phyloP scores from a whole-genome alignment of 2,113 vertebrate species.

The Coturnix japonica region DNA sequence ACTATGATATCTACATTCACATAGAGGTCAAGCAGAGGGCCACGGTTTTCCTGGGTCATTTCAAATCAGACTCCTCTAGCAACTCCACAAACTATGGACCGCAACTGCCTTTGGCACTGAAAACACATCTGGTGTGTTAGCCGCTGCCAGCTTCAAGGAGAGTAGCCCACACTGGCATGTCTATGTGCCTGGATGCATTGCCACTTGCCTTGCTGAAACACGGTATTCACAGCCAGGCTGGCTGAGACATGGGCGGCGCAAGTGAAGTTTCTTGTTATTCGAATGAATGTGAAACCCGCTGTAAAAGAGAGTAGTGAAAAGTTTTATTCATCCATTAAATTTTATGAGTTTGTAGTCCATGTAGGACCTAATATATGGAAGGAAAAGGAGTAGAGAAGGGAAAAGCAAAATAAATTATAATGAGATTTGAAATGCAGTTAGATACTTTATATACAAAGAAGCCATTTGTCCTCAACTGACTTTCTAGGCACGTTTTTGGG shows the following conservation, averaged over 20 bases:
- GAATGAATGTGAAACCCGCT: not conserved
- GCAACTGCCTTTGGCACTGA: not conserved
- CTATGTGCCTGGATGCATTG: not conserved
- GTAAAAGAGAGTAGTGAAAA: not conserved
- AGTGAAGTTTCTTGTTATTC: not conserved
- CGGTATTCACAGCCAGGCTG: not conserved
- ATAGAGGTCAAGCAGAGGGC: not conserved
- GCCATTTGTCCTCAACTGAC: not conserved
- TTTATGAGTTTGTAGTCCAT: not conserved
- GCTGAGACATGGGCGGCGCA: not conserved
- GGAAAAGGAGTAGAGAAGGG: not conserved
- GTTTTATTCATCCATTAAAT: not conserved
- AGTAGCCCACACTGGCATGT: not conserved
- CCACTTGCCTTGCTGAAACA: not conserved
- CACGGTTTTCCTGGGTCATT: not conserved
- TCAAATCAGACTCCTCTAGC: not conserved
- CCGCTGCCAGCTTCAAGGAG: not conserved
- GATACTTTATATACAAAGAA: not conserved
- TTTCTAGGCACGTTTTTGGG: not conserved
- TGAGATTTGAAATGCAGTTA: not conserved
- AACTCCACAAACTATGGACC: accelerated
- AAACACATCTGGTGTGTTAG: not conserved
- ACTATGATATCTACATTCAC: accelerated
- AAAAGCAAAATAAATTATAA: not conserved
- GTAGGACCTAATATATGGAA: not conserved